A percentile compares a stretch with the other conserved stretches of the same genome.
phyloP scores from a whole-genome alignment of 2,113 vertebrate genomes.

The Myotis davidii region DNA sequence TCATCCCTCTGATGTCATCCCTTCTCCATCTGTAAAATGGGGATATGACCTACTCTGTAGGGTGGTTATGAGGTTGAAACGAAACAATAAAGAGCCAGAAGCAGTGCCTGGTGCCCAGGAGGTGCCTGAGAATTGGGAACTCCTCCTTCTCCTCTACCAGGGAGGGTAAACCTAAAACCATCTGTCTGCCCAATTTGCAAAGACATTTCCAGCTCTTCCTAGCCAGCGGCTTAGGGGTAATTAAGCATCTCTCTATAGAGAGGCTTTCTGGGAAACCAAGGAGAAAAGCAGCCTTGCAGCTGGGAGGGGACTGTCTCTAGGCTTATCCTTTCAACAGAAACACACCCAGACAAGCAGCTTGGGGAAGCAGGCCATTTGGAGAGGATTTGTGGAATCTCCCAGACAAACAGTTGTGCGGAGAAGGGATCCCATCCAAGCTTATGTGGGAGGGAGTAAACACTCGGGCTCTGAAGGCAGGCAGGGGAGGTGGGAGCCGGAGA shows the following conservation, averaged over 20 bases:
- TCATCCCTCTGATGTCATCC: background rate
- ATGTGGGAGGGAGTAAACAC: conserved; percentile 58
- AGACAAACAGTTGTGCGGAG: conserved; percentile 72
- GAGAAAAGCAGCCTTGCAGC: conserved; percentile 65
- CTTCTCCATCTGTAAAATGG: conserved; percentile 40
- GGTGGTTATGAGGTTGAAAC: background rate
- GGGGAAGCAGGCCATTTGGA: conserved; percentile 78
- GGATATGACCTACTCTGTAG: background rate
- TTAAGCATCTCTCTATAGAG: conserved; percentile 69
- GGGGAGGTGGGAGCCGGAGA: background rate
- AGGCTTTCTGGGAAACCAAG: conserved; percentile 63
- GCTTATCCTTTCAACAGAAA: conserved; percentile 66
- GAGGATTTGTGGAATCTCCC: conserved; percentile 75
- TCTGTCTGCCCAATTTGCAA: conserved; percentile 40
- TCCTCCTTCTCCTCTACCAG: background rate
- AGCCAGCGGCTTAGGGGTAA: conserved; percentile 72
- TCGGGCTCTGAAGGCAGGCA: background rate
- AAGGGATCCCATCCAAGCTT: conserved; percentile 70
- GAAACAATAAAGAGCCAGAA: background rate
- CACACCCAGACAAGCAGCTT: conserved; percentile 65
- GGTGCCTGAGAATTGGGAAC: background rate
- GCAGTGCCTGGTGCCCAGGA: background rate
- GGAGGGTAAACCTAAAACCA: background rate
- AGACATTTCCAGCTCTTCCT: conserved; percentile 56
- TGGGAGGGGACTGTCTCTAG: conserved; percentile 64